Evolutionary conservation across 2,888 invertebrate species (phyloP).

Genomic region (Herminia tarsipennalis): DNA sequence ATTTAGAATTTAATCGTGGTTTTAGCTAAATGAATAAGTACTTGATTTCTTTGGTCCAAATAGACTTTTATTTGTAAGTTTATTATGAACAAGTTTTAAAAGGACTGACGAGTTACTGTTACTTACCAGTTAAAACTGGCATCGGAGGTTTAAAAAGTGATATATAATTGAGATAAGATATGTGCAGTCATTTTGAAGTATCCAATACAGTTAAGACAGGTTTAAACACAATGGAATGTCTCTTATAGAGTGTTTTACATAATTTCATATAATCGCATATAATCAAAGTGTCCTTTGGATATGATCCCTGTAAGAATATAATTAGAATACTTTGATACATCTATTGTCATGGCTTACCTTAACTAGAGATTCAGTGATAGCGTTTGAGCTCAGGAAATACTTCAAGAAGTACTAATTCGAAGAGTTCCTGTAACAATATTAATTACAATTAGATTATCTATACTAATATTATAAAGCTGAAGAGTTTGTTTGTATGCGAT

Average conservation of each 20-base stretch:
- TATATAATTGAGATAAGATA: conserved; percentile 36
- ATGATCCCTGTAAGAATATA: conserved; percentile 54
- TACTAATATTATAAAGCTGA: too few species aligned
- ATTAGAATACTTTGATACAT: conserved; percentile 34
- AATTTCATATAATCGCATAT: conserved; percentile 16
- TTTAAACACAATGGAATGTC: conserved; percentile 47
- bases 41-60: too few species aligned
- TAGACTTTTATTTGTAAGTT: too few species aligned
- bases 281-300: conserved; percentile 39
- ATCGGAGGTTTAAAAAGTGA: conserved; percentile 10
- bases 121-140: conserved; percentile 8
- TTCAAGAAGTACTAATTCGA: conserved; percentile 88
- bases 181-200: conserved; percentile 42
- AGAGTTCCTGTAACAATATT: conserved; percentile 86
- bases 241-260: conserved; percentile 48
- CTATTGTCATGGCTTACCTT: conserved; percentile 58
- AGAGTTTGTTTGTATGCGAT: too few species aligned
- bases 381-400: conserved; percentile 89
- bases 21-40: too few species aligned
- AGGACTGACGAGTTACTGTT: conserved; percentile 1
- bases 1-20: too few species aligned
- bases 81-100: too few species aligned
- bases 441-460: too few species aligned
- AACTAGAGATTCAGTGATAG: conserved; percentile 64
- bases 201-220: conserved; percentile 20